Evolutionary conservation across 2,797 vertebrate species (phyloP).

Genomic region (Decapterus maruadsi): DNA sequence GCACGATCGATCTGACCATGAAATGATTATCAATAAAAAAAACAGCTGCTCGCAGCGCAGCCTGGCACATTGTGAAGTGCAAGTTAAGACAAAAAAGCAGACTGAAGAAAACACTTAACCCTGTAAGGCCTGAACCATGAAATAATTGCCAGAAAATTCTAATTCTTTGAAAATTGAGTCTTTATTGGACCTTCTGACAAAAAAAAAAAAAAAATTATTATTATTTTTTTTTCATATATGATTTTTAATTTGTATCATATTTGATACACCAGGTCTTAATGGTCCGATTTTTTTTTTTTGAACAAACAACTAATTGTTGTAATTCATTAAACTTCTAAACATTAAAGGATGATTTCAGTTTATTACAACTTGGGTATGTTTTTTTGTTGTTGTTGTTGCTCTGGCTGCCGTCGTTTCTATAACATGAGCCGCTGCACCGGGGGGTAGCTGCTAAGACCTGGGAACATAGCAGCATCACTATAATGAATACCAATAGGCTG

Average conservation of each 20-base stretch:
- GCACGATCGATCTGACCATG: conserved; percentile 29
- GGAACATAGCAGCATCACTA: neutral
- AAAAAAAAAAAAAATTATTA: too few species aligned
- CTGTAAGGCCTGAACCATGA: too few species aligned
- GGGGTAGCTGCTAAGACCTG: neutral
- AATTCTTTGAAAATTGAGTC: too few species aligned
- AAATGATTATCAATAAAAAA: conserved; percentile 43
- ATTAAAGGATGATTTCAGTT: neutral
- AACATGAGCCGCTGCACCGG: neutral
- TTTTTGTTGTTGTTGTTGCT: neutral
- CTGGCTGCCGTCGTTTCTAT: too few species aligned
- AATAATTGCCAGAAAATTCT: too few species aligned
- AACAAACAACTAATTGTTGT: too few species aligned
- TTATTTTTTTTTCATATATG: too few species aligned
- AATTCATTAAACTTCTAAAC: too few species aligned
- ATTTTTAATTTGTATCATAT: too few species aligned
- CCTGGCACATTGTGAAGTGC: neutral
- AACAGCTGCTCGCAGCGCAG: conserved; percentile 1
- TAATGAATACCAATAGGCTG: neutral
- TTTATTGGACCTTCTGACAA: too few species aligned
- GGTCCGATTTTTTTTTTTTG: too few species aligned
- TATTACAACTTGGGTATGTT: neutral
- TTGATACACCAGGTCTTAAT: too few species aligned
- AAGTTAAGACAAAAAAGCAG: neutral
- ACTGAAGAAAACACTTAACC: neutral